Evolutionary conservation across 2,113 vertebrate species (phyloP), one percentile per base, ranked within the genome.

Genomic region (Trematomus loennbergii): DNA sequence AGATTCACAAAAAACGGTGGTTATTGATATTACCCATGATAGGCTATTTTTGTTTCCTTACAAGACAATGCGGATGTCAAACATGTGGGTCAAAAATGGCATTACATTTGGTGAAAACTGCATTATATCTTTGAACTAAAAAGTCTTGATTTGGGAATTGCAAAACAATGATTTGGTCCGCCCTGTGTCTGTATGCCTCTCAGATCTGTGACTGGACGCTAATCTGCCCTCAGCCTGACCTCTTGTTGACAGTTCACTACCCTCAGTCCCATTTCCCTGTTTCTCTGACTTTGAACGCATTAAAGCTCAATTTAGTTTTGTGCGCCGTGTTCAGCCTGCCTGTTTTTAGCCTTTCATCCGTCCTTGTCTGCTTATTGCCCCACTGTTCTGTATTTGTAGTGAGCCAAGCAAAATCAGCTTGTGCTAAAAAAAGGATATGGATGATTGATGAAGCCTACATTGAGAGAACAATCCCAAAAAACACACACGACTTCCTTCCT

Each of bases 401-500:
- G 18, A 79, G 75, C 68, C 10, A 52, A 77, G 82, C 73, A 86
- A 83, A 83, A 66, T 87, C 78, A 79, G 81, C 71, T 15, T 48
- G 65, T 58, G 77, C 81, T 80, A 85, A 85, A 89, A 86, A 68
- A 64, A 71, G 48, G 12, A 58, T 64, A 20, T 10, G 76, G 67
- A 75, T 84, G 92, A 92, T 86, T 77, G 87, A 91, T 93, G 81
- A 88, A 65, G 64, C 48, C 46, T 58, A 79, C 13, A 55, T 45
- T 65, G 48, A 72, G 59, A 55, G 43, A 79, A 75, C 67, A 65
- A 83, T 33, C 45, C 40, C 29, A 49, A 72, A 54, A 20, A 53
- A 46, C 72, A 68, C n/a, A 52, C 48, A 52, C 5, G 5, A 55
- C 57, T 69, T 82, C 45, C 45, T 55, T 57, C 13, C 25, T 55